Evolutionary conservation across 92 coral and sea anemone genomes (phyloP), one percentile per base, ranked within the genome.

Genomic region (Phymanthus crucifer): DNA sequence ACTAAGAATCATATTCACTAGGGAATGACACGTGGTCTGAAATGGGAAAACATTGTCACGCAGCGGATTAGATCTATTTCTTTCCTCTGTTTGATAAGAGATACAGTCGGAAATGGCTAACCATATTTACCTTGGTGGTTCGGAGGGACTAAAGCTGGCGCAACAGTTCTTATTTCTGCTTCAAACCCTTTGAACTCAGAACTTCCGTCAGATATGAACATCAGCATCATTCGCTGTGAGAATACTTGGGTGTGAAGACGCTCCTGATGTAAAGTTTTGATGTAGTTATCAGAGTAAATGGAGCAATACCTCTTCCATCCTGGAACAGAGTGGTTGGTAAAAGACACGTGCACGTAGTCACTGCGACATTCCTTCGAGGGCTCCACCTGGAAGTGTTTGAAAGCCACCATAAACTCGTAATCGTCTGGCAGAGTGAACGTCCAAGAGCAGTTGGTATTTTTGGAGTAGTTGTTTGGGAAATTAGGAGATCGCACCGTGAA

Each of bases 371-470:
- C 81, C 14, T 34, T 61, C 0, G 81, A 77, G 16, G 81, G 81
- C 24, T 77, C 81, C 72, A 77, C 40, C 72, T 77, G 57, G 38
- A 77, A 77, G 58, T 77, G 81, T n/a, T 64, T 43, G 1, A 61
- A 24, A 38, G 57, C 21, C 2, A 77, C 6, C 16, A 21, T 0
- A 23, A 64, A 14, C 27, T 54, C 31, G 13, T 77, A 77, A 50
- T 70, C 72, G 23, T 6, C 46, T 6, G 81, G 72, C 26, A 37
- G 72, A 34, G 81, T 61, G 36, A 77, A 61, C 23, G 37, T 57
- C 81, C 81, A 77, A 18, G 65, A 16, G 27, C 72, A 64, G 35
- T 71, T 77, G 57, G 32, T 65, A 23, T 77, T 77, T 3, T 3
- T 9, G 18, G 81, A 72, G 29, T 77, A 77, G 31, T 23, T 77